Base-by-base conservation (phyloP, 2,113 vertebrate genomes). In the Acrocephalus kingi region DNA sequence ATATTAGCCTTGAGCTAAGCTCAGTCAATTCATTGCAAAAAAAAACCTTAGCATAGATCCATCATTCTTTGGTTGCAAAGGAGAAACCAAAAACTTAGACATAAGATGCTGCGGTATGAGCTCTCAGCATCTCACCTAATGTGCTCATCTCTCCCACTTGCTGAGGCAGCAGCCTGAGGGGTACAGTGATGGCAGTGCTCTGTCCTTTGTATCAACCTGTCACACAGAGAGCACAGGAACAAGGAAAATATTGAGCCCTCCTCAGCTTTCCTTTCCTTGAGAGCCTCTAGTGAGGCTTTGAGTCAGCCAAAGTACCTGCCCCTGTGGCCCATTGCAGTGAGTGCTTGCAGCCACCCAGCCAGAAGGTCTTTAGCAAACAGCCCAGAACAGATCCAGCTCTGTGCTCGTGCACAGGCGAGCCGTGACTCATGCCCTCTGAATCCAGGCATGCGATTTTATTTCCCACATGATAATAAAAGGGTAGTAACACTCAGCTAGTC, bases 381-480 rank as follows among this genome's bases (percentile, higher is more conserved):
- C 79, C 68, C 37, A 77, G 85, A 71, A 68, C 17, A 75, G 84
- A 78, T 54, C 31, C 4, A 2, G 72, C 71, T 48, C 79, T 69
- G 62, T 82, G 76, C 80, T 91, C 4, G 0, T 0, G 0, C n/a
- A 73, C 31, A 31, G 79, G 23, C 8, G 3, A 85, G 85, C 55
- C 0, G 0, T 91, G 94, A 97, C 72, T 97, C 92, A 96, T 30
- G 59, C 64, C 79, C 88, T 90, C 79, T 87, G 69, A 94, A 96
- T 93, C 90, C 84, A 93, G 72, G 90, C 78, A 56, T 89, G 93
- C 9, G 2, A 82, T 87, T 96, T 93, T 90, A 72, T 93, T 96
- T 94, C 90, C 90, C 95, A 86, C 94, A 92, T 93, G 90, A 94
- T 90, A 94, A 86, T 94, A 93, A 92, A 90, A 88, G 80, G 52